Evolutionary conservation across 2,888 invertebrate species (phyloP).

Genomic region (Pomacea canaliculata): DNA sequence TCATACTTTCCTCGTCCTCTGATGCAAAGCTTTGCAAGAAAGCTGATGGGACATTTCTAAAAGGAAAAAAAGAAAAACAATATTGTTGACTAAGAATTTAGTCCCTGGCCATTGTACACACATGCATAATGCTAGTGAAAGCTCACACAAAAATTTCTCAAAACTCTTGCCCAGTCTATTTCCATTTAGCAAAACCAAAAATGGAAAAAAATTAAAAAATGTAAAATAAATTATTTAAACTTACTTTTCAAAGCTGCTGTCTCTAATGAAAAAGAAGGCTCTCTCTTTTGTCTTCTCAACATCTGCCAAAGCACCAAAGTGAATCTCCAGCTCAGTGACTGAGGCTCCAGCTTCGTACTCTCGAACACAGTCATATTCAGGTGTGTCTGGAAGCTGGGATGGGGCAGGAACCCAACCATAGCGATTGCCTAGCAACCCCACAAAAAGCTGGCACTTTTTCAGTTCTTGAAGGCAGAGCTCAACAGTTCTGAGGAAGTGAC

Average conservation of each 20-base stretch:
- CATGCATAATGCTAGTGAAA: neutral
- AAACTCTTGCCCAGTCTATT: neutral
- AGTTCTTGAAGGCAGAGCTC: constrained; percentile 70
- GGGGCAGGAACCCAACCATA: constrained; percentile 68
- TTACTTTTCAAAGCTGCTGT: constrained; percentile 58
- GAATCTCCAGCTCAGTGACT: constrained; percentile 71
- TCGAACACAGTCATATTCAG: constrained; percentile 67
- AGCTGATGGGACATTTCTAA: constrained; percentile 62
- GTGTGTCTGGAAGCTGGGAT: constrained; percentile 58
- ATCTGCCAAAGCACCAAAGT: constrained; percentile 60
- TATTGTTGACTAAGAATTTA: neutral
- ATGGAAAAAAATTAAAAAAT: neutral
- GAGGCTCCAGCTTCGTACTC: constrained; percentile 66
- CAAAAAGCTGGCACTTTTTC: constrained; percentile 68
- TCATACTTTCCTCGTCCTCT: constrained; percentile 46
- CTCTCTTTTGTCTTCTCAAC: constrained; percentile 43
- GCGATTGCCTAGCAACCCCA: constrained; percentile 70
- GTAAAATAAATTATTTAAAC: neutral
- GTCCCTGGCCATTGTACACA: neutral
- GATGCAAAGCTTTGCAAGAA: constrained; percentile 56
- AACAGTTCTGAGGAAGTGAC: constrained; percentile 58
- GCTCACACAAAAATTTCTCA: neutral
- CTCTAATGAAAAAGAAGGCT: constrained; percentile 69
- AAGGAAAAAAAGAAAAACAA: constrained; percentile 24
- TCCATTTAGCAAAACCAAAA: neutral